phyloP scores from a whole-genome alignment of 2,797 vertebrate species.

The Melanotaenia maccullochi region DNA sequence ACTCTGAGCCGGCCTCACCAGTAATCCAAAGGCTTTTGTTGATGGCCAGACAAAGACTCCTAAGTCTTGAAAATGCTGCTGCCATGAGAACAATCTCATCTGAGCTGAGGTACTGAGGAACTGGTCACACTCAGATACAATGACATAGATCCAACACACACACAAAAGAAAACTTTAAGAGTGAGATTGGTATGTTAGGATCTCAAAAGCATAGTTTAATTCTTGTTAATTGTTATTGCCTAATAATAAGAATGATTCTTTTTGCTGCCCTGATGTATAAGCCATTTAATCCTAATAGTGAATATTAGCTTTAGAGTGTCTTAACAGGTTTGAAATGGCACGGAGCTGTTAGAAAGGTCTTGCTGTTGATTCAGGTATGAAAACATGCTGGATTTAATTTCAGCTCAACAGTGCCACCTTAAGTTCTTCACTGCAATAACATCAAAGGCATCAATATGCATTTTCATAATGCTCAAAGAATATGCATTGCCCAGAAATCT shows the following conservation, averaged over 20 bases:
- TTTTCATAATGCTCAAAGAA: background rate
- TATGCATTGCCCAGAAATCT: background rate
- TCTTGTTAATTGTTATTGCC: background rate
- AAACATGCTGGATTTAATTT: background rate
- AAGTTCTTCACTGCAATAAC: constrained; percentile 21
- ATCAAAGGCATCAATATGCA: background rate
- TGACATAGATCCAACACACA: background rate
- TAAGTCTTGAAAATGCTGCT: constrained; percentile 71
- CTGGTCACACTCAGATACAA: constrained; percentile 14
- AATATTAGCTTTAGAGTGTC: background rate
- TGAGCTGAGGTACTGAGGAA: constrained; percentile 48
- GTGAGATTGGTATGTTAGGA: background rate
- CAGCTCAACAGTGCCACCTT: constrained; percentile 62
- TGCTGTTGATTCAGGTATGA: background rate
- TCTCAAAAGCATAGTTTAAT: background rate
- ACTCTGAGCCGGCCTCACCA: constrained; percentile 68
- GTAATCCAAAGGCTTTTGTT: constrained; percentile 77
- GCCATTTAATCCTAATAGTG: background rate
- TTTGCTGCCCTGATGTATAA: background rate
- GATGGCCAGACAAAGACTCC: constrained; percentile 76
- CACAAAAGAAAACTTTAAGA: background rate
- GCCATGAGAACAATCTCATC: constrained; percentile 70
- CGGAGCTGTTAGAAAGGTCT: constrained; percentile 11
- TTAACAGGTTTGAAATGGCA: constrained; percentile 8
- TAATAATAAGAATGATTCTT: background rate